phyloP scores from a whole-genome alignment of 2,888 invertebrate species.

The Oxyscelio sp. region DNA sequence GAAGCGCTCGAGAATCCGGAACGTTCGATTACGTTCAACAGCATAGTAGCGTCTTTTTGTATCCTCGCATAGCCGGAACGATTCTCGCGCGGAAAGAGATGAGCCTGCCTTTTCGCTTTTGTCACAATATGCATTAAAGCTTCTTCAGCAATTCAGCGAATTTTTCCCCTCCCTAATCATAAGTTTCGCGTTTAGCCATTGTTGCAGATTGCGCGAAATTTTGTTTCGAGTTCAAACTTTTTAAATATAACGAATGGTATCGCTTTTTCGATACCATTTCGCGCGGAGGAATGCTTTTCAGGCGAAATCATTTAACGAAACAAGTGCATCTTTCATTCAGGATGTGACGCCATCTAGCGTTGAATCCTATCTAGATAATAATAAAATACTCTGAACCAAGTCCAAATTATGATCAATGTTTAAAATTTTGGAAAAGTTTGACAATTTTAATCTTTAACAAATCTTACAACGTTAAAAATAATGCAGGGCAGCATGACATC shows the following conservation, averaged over 20 bases:
- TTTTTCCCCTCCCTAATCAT: conserved; percentile 38
- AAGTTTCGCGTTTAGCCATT: conserved; percentile 30
- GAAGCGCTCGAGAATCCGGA: conserved; percentile 74
- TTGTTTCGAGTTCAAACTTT: conserved; percentile 15
- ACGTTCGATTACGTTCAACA: conserved; percentile 79
- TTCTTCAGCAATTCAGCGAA: conserved; percentile 48
- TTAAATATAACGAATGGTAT: conserved; percentile 13
- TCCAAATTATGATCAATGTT: too few relatives aligned
- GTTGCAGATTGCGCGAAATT: conserved; percentile 12
- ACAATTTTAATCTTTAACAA: too few relatives aligned
- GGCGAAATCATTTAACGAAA: background rate
- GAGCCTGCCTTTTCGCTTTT: conserved; percentile 44
- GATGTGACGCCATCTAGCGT: too few relatives aligned
- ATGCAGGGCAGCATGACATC: too few relatives aligned
- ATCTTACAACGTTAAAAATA: too few relatives aligned
- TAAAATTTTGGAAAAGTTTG: too few relatives aligned
- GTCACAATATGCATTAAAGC: conserved; percentile 58
- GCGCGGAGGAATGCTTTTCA: background rate
- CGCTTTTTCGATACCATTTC: background rate
- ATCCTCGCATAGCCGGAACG: conserved; percentile 55
- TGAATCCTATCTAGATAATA: too few relatives aligned
- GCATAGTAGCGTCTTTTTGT: conserved; percentile 59
- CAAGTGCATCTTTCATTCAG: too few relatives aligned
- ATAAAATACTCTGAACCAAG: too few relatives aligned
- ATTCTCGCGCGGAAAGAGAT: conserved; percentile 43